phyloP scores from a whole-genome alignment of 1,140 invertebrate species.

The Atta colombica region DNA sequence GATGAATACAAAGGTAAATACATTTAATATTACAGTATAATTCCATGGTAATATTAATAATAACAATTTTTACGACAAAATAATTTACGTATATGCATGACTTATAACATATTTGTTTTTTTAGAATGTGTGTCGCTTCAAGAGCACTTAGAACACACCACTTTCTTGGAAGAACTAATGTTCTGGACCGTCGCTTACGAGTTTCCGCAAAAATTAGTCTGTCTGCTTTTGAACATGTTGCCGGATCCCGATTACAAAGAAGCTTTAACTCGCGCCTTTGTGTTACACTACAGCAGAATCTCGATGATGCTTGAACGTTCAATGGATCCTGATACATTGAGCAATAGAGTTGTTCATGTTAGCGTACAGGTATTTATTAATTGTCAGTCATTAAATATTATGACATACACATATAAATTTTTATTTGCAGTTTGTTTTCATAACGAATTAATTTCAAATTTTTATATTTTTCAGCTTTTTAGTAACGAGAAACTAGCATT shows the following conservation, averaged over 20 bases:
- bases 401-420: neutral
- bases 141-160: constrained; percentile 93
- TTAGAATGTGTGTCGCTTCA: constrained; percentile 93
- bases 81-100: neutral
- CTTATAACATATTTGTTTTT: constrained; percentile 48
- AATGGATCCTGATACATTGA: constrained; percentile 95
- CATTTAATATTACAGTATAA: constrained; percentile 54
- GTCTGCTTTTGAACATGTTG: constrained; percentile 97
- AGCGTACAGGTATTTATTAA: constrained; percentile 91
- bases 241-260: constrained; percentile 98
- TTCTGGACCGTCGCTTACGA: constrained; percentile 99
- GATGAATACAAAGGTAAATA: constrained; percentile 90
- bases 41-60: neutral
- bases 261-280: constrained; percentile 96
- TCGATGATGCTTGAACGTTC: constrained; percentile 96
- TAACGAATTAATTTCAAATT: constrained; percentile 3
- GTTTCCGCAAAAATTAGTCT: constrained; percentile 98
- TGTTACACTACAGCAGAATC: constrained; percentile 97
- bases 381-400: neutral
- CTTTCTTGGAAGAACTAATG: constrained; percentile 97
- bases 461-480: constrained; percentile 89
- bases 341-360: constrained; percentile 98
- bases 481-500: constrained; percentile 96
- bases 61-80: neutral
- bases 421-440: constrained; percentile 76